phyloP scores from a whole-genome alignment of 1,140 invertebrate species.

The Dolichoris vasculosae region DNA sequence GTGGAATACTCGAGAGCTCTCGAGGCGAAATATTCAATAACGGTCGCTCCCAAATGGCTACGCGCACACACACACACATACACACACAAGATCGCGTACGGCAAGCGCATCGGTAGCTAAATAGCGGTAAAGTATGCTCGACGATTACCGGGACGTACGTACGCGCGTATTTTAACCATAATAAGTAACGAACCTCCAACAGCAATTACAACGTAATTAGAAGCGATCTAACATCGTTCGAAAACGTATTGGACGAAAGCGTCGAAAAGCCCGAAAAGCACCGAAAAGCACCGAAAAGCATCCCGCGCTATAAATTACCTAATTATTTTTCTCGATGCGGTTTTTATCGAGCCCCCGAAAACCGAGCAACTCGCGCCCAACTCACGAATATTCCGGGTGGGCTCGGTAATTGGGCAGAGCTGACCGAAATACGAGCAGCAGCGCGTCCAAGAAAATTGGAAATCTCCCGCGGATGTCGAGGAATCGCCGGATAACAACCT shows the following conservation, averaged over 20 bases:
- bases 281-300: too few relatives aligned
- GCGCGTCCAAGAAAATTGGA: too few relatives aligned
- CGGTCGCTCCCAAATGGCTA: not conserved
- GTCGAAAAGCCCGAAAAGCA: too few relatives aligned
- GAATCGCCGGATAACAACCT: too few relatives aligned
- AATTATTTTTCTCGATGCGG: not conserved
- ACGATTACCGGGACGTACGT: not conserved
- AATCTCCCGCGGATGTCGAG: too few relatives aligned
- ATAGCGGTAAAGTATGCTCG: conserved; percentile 6
- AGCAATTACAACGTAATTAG: not conserved
- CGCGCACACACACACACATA: not conserved
- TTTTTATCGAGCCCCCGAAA: not conserved
- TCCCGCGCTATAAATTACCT: not conserved
- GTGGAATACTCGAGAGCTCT: not conserved
- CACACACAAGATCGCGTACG: too few relatives aligned
- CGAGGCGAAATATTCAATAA: not conserved
- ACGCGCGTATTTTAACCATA: not conserved
- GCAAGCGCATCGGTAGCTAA: too few relatives aligned
- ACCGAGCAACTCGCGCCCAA: not conserved
- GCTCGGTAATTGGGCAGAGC: not conserved
- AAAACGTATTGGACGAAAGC: not conserved
- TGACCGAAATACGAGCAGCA: too few relatives aligned
- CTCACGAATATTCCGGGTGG: not conserved
- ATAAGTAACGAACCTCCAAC: not conserved
- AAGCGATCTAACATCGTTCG: not conserved